Conservation (phyloP, 2,113 vertebrate genomes). For the Ellobius talpinus region DNA sequence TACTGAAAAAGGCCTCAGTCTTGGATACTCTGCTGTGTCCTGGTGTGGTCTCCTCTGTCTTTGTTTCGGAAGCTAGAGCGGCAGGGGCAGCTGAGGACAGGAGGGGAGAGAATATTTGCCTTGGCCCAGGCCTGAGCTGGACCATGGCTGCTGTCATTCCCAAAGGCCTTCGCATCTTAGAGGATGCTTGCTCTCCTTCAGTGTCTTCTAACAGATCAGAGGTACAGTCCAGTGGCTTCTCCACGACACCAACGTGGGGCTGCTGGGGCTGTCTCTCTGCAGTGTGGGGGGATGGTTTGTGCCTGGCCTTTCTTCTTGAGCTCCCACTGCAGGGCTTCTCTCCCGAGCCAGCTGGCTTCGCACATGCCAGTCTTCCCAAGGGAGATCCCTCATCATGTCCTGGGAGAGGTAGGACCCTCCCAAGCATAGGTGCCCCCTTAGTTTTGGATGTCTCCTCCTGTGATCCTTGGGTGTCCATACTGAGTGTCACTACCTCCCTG, state of each 20-base stretch:
- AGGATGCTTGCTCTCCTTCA: conserved; percentile 85
- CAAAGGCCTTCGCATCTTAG: background rate
- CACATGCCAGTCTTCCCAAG: conserved; percentile 70
- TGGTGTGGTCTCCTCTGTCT: background rate
- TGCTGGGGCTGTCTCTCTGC: conserved; percentile 88
- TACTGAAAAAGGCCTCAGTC: background rate
- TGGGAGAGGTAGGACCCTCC: background rate
- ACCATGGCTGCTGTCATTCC: background rate
- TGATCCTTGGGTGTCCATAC: background rate
- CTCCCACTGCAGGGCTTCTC: conserved; percentile 88
- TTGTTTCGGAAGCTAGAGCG: background rate
- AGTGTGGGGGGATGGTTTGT: conserved; percentile 76
- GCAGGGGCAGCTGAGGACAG: background rate
- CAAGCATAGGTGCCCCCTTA: background rate
- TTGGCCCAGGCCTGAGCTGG: background rate
- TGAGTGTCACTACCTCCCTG: background rate
- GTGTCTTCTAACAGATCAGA: conserved; percentile 83
- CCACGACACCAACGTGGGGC: conserved; percentile 87
- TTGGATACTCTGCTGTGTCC: conserved; percentile 5
- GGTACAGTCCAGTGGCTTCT: conserved; percentile 85
- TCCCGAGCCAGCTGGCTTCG: conserved; percentile 78
- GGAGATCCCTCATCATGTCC: conserved; percentile 34
- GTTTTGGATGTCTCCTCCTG: background rate
- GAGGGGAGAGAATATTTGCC: conserved; percentile 32
- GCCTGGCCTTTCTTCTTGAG: conserved; percentile 85